Evolutionary conservation across 2,797 vertebrate species (phyloP), one percentile per base, ranked within the genome.

Genomic region (Sebastes miniatus): DNA sequence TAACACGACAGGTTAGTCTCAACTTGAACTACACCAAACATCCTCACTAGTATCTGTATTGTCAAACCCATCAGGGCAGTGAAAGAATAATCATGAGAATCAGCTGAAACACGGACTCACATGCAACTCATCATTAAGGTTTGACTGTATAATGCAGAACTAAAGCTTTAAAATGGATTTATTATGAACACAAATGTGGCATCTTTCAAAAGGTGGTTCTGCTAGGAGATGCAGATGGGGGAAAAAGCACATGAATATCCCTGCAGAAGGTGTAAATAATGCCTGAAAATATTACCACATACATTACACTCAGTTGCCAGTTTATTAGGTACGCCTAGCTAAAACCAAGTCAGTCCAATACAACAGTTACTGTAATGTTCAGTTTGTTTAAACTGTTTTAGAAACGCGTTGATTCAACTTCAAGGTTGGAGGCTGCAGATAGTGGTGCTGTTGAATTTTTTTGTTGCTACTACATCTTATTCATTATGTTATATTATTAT

Each of bases 91-190:
- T 95, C 94, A 95, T 68, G 29, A 87, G 83, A 5, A 91, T 96
- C 94, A 93, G 92, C 77, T 95, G 93, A 95, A 96, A 96, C 95
- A 95, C 94, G 93, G 94, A 96, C 94, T 91, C 83, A 93, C 90
- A 88, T 91, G 95, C 94, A 95, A 84, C 6, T 96, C 95, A 96
- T 96, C 95, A 96, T 88, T 56, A 39, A 80, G 88, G 92, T 91
- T 93, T 88, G 91, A 92, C 86, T 22, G 8, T 13, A 16, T 18
- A 32, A 78, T 4, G 5, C 27, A 76, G 20, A 43, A 7, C 7
- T 13, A 12, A 34, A 8, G 9, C 5, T 52, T 1, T 6, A 62
- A 36, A 2, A 3, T 27, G 5, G 50, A 24, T 10, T 57, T 3
- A 47, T 3, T 18, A 3, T 11, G 12, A 78, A 27, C 8, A 22